Conservation (phyloP, 2,888 invertebrate species). For the Metallyticus violacea region DNA sequence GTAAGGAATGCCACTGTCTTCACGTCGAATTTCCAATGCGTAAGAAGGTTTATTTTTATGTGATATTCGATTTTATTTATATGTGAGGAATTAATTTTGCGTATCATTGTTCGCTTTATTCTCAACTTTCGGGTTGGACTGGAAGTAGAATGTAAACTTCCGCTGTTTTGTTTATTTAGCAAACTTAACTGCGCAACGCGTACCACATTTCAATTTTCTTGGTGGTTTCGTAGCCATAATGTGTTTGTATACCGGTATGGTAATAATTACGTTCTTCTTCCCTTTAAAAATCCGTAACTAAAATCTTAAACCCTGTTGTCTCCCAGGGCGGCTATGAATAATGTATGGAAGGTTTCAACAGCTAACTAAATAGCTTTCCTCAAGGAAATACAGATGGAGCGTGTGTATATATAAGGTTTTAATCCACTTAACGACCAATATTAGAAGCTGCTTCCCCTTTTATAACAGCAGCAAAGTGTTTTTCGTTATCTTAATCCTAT, state of each 20-base stretch:
- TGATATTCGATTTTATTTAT: too few relatives aligned
- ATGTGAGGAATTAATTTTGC: too few relatives aligned
- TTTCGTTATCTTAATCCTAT: background rate
- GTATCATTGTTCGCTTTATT: too few relatives aligned
- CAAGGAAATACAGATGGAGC: background rate
- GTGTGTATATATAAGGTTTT: background rate
- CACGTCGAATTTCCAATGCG: too few relatives aligned
- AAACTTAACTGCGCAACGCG: background rate
- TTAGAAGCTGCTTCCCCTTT: background rate
- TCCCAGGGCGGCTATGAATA: background rate
- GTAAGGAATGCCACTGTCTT: too few relatives aligned
- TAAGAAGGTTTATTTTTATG: too few relatives aligned
- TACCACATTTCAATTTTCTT: background rate
- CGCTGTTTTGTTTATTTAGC: too few relatives aligned
- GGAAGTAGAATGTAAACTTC: too few relatives aligned
- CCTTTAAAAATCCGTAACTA: background rate
- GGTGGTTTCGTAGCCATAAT: background rate
- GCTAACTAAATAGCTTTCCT: background rate
- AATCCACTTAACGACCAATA: background rate
- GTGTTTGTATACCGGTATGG: background rate
- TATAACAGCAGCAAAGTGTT: background rate
- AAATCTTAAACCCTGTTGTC: background rate
- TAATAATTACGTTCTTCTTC: background rate
- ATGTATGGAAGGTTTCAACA: background rate
- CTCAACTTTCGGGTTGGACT: too few relatives aligned